Evolutionary conservation across 2,797 vertebrate genomes (phyloP).

Genomic region (Sandelia bainsii): DNA sequence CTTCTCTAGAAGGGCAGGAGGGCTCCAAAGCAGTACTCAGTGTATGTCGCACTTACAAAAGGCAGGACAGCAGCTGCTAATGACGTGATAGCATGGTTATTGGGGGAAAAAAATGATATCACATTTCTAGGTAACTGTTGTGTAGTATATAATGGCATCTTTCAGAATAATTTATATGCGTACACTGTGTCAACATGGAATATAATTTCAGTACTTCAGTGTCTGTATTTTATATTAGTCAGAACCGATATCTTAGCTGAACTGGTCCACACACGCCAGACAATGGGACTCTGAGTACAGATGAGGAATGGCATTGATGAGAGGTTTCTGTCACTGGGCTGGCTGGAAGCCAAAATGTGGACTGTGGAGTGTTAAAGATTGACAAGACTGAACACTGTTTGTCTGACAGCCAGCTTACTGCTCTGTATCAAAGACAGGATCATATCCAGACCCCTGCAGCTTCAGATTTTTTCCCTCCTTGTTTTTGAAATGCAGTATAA

Average conservation of each 20-base stretch:
- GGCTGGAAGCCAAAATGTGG: constrained; percentile 72
- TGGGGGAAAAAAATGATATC: constrained; percentile 27
- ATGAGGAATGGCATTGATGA: constrained; percentile 75
- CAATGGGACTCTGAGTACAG: constrained; percentile 69
- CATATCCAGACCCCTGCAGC: constrained; percentile 46
- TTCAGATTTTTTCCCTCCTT: not conserved
- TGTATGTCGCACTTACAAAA: constrained; percentile 56
- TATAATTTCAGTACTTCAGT: constrained; percentile 8
- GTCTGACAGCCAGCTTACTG: constrained; percentile 55
- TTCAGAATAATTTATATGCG: constrained; percentile 3
- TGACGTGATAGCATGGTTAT: constrained; percentile 60
- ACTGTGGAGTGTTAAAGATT: constrained; percentile 68
- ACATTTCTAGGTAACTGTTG: constrained; percentile 10
- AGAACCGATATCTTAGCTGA: constrained; percentile 44
- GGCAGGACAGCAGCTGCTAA: constrained; percentile 50
- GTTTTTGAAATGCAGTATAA: constrained; percentile 24
- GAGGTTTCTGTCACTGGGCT: constrained; percentile 70
- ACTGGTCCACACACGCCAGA: constrained; percentile 51
- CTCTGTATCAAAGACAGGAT: constrained; percentile 51
- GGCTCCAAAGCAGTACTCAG: constrained; percentile 37
- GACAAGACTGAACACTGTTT: constrained; percentile 64
- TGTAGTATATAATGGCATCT: constrained; percentile 13
- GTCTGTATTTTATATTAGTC: constrained; percentile 34
- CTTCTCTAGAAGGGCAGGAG: constrained; percentile 43
- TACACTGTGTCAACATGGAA: constrained; percentile 8